These are phyloP conservation scores for Amphiprion percula DNA, from an alignment of 2,113 vertebrate genomes.

Conservation along the genomic window DNA sequence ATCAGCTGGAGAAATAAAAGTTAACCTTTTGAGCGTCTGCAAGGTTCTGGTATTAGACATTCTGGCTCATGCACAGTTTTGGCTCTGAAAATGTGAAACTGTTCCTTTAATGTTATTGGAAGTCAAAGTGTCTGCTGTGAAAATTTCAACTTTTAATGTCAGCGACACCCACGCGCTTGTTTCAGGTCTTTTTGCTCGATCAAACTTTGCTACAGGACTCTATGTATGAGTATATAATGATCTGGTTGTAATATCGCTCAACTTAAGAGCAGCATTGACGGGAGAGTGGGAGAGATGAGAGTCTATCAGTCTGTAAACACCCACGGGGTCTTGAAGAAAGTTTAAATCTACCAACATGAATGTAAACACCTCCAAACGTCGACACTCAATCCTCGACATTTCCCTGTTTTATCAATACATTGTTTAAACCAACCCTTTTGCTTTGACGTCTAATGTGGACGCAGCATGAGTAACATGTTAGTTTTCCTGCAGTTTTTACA, in stretches of 20 bases:
- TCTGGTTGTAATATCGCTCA: not conserved
- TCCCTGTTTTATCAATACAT: not conserved
- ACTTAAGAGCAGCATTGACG: not conserved
- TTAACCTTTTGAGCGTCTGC: slow-evolving; percentile 45
- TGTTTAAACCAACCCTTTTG: not conserved
- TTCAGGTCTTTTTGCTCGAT: not conserved
- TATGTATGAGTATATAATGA: not conserved
- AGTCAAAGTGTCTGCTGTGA: not conserved
- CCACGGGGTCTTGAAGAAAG: not conserved
- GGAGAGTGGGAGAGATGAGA: not conserved
- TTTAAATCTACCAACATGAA: not conserved
- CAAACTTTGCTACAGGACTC: not conserved
- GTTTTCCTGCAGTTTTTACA: not conserved
- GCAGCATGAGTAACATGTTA: too few relatives aligned
- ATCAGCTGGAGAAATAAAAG: slow-evolving; percentile 43
- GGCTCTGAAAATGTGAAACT: too few relatives aligned
- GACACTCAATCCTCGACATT: not conserved
- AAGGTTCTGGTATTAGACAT: too few relatives aligned
- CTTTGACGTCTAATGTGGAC: not conserved
- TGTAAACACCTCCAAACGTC: not conserved
- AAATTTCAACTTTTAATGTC: not conserved
- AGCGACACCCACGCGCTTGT: not conserved
- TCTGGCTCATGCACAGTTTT: too few relatives aligned
- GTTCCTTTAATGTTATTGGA: not conserved
- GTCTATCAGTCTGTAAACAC: not conserved